phyloP scores from a whole-genome alignment of 1,140 invertebrate species.

The Harpegnathos saltator region DNA sequence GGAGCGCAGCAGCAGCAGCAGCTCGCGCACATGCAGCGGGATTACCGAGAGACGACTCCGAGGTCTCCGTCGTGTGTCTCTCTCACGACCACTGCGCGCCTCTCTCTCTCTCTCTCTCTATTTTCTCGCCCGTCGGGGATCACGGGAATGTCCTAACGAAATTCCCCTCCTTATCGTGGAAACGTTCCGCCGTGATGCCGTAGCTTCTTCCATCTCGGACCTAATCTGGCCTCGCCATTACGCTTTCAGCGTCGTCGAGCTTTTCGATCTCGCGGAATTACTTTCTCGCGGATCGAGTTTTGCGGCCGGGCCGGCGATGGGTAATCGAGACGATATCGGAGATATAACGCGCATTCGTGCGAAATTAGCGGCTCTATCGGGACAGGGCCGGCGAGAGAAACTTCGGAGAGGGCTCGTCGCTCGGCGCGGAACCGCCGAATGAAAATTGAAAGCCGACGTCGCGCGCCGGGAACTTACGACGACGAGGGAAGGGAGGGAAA shows the following conservation, averaged over 20 bases:
- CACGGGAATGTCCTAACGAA: conserved; percentile 12
- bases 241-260: conserved; percentile 10
- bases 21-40: conserved; percentile 60
- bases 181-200: neutral
- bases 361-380: neutral
- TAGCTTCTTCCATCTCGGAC: conserved; percentile 47
- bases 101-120: neutral
- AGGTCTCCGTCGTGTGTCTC: conserved; percentile 61
- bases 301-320: neutral
- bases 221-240: conserved; percentile 25
- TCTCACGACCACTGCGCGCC: conserved; percentile 50
- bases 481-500: neutral
- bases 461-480: neutral
- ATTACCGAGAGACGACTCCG: conserved; percentile 69
- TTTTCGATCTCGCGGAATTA: conserved; percentile 18
- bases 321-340: neutral
- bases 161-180: neutral
- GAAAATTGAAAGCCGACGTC: neutral
- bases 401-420: neutral
- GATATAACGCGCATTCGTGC: neutral
- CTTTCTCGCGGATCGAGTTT: conserved; percentile 17
- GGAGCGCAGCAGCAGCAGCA: neutral
- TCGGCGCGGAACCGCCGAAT: neutral
- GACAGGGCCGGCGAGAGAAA: neutral
- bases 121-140: conserved; percentile 24